Base-by-base conservation (phyloP, 2,888 invertebrate genomes). In the Oxyteleia sp. region DNA sequence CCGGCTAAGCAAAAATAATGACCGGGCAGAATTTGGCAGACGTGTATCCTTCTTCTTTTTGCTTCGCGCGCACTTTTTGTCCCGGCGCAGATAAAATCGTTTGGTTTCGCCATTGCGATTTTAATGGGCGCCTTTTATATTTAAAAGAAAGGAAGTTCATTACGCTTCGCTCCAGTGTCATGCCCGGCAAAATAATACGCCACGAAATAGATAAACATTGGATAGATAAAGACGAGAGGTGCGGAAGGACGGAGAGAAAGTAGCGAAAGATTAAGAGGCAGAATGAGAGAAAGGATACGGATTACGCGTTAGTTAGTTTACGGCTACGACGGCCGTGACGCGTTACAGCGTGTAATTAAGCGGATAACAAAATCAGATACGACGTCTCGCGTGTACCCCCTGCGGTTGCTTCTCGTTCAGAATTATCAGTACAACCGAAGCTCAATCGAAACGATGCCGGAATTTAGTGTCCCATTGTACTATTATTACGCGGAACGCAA, bases 281-380 rank as follows among this genome's bases (percentile, higher is more conserved):
- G 85, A 83, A 84, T 82, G 85, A 87, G 90, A 88, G 88, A 86
- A 89, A 88, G 88, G 91, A 90, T 88, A 88, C 88, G 89, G 89
- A 88, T 90, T 90, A 89, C 88, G 89, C 89, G 90, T 90, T 81
- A 78, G 74, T 88, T 88, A 90, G 89, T 89, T 87, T 87, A 89
- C 88, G 86, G 87, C 83, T 82, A 82, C 89, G 88, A 88, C 87
- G 86, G 88, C 87, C 84, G 85, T 84, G 87, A 84, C 85, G 88
- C 89, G 90, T 88, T 91, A 90, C 91, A 88, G 89, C 91, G 90
- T 90, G 91, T 91, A 91, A 91, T 91, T 91, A 91, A 91, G 90
- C 91, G 91, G 89, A 89, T 91, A 91, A 91, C 91, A 90, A 90
- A 91, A 91, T 91, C 91, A 91, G 91, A 91, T 91, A 91, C 87